Evolutionary conservation across 2,797 vertebrate genomes (phyloP).

Genomic region (Pseudocheirus occidentalis): DNA sequence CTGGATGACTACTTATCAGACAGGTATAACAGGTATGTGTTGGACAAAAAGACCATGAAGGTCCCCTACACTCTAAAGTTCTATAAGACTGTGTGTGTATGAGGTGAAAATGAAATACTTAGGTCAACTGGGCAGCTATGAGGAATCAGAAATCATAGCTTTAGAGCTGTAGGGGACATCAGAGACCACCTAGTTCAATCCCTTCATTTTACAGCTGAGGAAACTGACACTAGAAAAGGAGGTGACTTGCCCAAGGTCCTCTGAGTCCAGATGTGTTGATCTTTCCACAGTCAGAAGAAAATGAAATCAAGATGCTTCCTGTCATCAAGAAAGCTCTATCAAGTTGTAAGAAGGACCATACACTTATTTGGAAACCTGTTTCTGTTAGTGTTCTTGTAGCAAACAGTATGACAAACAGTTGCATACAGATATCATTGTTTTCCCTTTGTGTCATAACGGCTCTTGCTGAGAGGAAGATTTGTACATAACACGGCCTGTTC

Average conservation of each 20-base stretch:
- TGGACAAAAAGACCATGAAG: neutral
- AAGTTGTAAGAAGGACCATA: slow-evolving; percentile 40
- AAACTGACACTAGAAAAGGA: neutral
- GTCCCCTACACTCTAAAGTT: neutral
- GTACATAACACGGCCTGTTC: slow-evolving; percentile 30
- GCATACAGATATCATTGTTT: slow-evolving; percentile 39
- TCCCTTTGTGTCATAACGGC: neutral
- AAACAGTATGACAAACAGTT: slow-evolving; percentile 18
- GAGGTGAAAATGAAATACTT: neutral
- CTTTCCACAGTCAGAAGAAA: neutral
- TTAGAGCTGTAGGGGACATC: neutral
- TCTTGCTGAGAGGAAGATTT: slow-evolving; percentile 12
- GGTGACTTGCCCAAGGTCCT: neutral
- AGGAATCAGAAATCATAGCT: neutral
- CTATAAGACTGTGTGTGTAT: neutral
- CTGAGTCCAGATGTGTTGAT: neutral
- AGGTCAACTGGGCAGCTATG: neutral
- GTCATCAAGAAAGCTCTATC: slow-evolving; percentile 50
- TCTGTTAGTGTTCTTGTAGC: slow-evolving; percentile 17
- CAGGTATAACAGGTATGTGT: neutral
- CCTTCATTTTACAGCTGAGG: neutral
- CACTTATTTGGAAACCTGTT: slow-evolving; percentile 36
- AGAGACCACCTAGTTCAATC: neutral
- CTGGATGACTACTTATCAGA: neutral
- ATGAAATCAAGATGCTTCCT: neutral